phyloP scores from a whole-genome alignment of 2,888 invertebrate genomes.

The Uloborus plumipes region DNA sequence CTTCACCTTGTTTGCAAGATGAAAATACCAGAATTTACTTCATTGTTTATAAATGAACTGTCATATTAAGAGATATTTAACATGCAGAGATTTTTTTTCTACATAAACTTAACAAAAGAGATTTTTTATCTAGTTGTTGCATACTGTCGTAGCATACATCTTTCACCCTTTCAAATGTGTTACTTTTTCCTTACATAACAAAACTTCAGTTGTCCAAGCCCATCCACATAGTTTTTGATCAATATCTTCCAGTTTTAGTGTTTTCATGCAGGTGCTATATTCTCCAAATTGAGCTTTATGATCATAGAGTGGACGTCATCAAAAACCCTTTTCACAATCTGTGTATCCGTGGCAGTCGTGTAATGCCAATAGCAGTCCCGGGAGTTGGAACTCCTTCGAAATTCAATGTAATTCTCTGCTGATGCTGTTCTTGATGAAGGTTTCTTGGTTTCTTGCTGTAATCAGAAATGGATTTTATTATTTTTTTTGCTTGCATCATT shows the following conservation, averaged over 20 bases:
- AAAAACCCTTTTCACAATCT: slow-evolving; percentile 81
- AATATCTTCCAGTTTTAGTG: too few species aligned
- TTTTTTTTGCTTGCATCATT: too few species aligned
- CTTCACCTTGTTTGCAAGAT: too few species aligned
- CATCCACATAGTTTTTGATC: too few species aligned
- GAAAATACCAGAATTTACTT: too few species aligned
- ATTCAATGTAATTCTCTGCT: slow-evolving; percentile 69
- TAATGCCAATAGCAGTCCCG: slow-evolving; percentile 77
- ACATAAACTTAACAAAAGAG: too few species aligned
- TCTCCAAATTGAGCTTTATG: slow-evolving; percentile 69
- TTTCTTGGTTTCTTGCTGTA: slow-evolving; percentile 65
- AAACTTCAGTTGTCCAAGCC: too few species aligned
- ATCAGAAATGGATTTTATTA: slow-evolving; percentile 24
- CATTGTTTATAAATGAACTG: too few species aligned
- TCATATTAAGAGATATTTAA: too few species aligned
- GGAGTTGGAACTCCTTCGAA: slow-evolving; percentile 33
- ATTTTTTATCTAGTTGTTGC: neutral
- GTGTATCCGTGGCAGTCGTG: slow-evolving; percentile 82
- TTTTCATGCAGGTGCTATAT: slow-evolving; percentile 30
- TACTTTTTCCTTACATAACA: neutral
- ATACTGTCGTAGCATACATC: neutral
- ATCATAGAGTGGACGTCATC: slow-evolving; percentile 82
- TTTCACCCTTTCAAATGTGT: neutral
- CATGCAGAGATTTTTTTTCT: too few species aligned
- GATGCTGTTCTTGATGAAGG: slow-evolving; percentile 69